phyloP scores from a whole-genome alignment of 2,888 invertebrate genomes.

The Cryptocephalus moraei region DNA sequence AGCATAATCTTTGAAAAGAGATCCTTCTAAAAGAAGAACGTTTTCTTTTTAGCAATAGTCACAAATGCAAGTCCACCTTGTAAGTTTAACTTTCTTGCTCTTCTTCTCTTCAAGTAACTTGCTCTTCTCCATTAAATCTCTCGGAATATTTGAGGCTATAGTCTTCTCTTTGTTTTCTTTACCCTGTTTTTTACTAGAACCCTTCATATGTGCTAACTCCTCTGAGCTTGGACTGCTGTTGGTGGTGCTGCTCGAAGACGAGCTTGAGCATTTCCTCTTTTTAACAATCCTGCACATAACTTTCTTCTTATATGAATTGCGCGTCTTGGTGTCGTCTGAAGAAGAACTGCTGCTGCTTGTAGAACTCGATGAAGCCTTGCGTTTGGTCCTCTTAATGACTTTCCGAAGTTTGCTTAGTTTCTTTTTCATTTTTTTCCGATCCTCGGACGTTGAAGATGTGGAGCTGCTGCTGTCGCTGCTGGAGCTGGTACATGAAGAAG shows the following conservation, averaged over 20 bases:
- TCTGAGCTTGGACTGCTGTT: constrained; percentile 3
- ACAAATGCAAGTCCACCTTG: neutral
- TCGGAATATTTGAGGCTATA: constrained; percentile 36
- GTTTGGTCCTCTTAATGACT: neutral
- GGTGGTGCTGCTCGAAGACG: constrained; percentile 5
- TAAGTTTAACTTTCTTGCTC: constrained; percentile 49
- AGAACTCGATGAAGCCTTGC: neutral
- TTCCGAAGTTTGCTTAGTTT: neutral
- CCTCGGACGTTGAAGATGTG: neutral
- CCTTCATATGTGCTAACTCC: constrained; percentile 2
- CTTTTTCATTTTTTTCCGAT: constrained; percentile 1
- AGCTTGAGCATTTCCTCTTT: constrained; percentile 2
- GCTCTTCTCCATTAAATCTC: constrained; percentile 50
- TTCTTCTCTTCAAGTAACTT: constrained; percentile 85
- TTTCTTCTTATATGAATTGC: neutral
- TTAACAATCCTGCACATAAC: neutral
- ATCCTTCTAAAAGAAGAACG: too few relatives aligned
- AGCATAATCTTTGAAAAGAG: too few relatives aligned
- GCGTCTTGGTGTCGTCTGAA: neutral
- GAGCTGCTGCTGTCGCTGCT: neutral
- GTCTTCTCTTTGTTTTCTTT: constrained; percentile 41
- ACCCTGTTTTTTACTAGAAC: constrained; percentile 30
- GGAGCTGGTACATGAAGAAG: neutral
- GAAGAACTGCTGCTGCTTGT: neutral
- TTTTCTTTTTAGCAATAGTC: too few relatives aligned